phyloP scores from a whole-genome alignment of 2,113 vertebrate species.

The Callipepla californica region DNA sequence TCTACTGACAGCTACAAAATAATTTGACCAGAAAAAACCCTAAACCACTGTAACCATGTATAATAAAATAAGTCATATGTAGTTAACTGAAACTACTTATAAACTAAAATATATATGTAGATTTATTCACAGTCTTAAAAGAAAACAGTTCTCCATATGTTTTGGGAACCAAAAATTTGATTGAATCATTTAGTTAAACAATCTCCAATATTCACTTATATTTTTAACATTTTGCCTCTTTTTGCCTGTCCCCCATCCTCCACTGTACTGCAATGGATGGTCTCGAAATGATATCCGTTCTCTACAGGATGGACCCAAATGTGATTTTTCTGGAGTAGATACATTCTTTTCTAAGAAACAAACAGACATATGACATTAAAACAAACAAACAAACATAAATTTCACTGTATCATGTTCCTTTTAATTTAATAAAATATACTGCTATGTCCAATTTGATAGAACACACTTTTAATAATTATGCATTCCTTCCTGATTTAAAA shows the following conservation, averaged over 20 bases:
- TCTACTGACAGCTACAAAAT: conserved; percentile 60
- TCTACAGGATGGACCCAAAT: conserved; percentile 74
- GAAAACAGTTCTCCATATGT: conserved; percentile 24
- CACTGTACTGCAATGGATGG: conserved; percentile 83
- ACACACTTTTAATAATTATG: background rate
- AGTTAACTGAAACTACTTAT: conserved; percentile 31
- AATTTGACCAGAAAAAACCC: conserved; percentile 13
- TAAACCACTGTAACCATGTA: conserved; percentile 45
- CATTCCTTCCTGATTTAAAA: background rate
- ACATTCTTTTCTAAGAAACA: conserved; percentile 78
- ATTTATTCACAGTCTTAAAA: conserved; percentile 49
- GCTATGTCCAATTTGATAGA: background rate
- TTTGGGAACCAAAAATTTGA: conserved; percentile 33
- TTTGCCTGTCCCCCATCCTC: conserved; percentile 94
- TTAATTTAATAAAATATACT: background rate
- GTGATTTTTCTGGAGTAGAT: conserved; percentile 71
- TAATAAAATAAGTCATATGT: conserved; percentile 48
- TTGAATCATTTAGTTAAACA: background rate
- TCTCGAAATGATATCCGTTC: conserved; percentile 90
- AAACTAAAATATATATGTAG: background rate
- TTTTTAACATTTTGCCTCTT: conserved; percentile 77
- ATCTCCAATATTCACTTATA: conserved; percentile 40
- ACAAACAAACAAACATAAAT: background rate
- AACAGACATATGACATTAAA: conserved; percentile 64
- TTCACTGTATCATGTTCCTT: conserved; percentile 10